These are phyloP conservation scores for Galagoides demidoff DNA, from an alignment of 2,797 vertebrate species.

Conservation along the genomic window DNA sequence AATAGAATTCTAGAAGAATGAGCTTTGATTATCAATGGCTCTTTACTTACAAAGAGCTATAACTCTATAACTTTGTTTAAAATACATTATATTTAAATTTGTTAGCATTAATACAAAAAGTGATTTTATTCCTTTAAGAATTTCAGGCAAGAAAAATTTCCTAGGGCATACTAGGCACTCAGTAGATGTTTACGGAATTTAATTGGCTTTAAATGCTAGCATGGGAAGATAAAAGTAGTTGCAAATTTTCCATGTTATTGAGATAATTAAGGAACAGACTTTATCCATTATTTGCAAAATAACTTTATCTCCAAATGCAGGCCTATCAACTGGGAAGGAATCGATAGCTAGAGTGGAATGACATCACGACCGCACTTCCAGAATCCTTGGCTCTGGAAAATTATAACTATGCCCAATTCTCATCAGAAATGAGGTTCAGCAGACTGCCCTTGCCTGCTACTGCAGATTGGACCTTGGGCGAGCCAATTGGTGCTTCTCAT, in stretches of 20 bases:
- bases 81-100: neutral
- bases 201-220: neutral
- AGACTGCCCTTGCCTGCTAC: neutral
- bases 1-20: neutral
- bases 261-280: slow-evolving; percentile 34
- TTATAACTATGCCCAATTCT: neutral
- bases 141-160: slow-evolving; percentile 4
- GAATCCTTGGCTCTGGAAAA: neutral
- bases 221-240: neutral
- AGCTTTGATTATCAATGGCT: neutral
- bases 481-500: neutral
- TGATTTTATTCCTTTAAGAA: slow-evolving; percentile 39
- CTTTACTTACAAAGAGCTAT: slow-evolving; percentile 19
- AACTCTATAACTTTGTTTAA: slow-evolving; percentile 44
- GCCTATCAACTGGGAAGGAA: neutral
- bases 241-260: slow-evolving; percentile 1
- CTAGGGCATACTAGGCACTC: neutral
- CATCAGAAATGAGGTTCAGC: slow-evolving; percentile 8
- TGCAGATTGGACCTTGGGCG: neutral
- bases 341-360: slow-evolving; percentile 21
- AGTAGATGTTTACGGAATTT: slow-evolving; percentile 13
- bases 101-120: slow-evolving; percentile 7
- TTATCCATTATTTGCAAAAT: slow-evolving; percentile 50
- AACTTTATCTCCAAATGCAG: slow-evolving; percentile 22
- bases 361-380: neutral